These are phyloP conservation scores for Epinephelus cyanopodus DNA, from an alignment of 2,113 vertebrate species.

Conservation along the genomic window DNA sequence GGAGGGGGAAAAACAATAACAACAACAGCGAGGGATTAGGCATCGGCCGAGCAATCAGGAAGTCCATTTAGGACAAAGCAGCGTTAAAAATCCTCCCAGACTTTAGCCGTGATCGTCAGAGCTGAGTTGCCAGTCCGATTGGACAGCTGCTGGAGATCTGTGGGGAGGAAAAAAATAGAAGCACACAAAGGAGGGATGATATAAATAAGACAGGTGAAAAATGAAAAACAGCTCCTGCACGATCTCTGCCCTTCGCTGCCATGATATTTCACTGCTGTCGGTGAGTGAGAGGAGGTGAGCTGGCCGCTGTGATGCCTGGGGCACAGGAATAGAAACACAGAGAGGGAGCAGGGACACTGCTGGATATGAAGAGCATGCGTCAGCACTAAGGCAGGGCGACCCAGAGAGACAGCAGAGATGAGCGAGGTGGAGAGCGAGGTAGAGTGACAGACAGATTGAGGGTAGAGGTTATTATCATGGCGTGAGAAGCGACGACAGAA, in stretches of 20 bases:
- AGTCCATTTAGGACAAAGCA: conserved; percentile 64
- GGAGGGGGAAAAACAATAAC: conserved; percentile 44
- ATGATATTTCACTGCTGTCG: conserved; percentile 28
- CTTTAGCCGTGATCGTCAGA: conserved; percentile 2
- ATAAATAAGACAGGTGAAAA: conserved; percentile 38
- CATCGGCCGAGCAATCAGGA: conserved; percentile 52
- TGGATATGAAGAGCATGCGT: conserved; percentile 59
- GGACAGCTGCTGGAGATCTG: conserved; percentile 58
- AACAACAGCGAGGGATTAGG: conserved; percentile 73
- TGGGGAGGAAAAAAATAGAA: not conserved
- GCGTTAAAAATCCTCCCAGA: conserved; percentile 49
- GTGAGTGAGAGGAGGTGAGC: conserved; percentile 46
- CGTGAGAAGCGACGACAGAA: conserved; percentile 34
- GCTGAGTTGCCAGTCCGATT: conserved; percentile 36
- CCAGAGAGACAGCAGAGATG: conserved; percentile 50
- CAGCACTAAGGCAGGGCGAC: conserved; percentile 54
- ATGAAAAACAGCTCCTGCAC: not conserved
- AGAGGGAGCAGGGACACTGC: conserved; percentile 14
- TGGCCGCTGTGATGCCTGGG: conserved; percentile 38
- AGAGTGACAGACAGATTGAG: conserved; percentile 38
- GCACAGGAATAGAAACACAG: conserved; percentile 32
- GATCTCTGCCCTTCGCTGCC: not conserved
- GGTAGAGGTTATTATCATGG: conserved; percentile 28
- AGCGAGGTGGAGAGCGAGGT: conserved; percentile 11
- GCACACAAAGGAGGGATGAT: conserved; percentile 44